Base-by-base conservation (phyloP, 92 coral and sea anemone species). In the Virgularia gustaviana region DNA sequence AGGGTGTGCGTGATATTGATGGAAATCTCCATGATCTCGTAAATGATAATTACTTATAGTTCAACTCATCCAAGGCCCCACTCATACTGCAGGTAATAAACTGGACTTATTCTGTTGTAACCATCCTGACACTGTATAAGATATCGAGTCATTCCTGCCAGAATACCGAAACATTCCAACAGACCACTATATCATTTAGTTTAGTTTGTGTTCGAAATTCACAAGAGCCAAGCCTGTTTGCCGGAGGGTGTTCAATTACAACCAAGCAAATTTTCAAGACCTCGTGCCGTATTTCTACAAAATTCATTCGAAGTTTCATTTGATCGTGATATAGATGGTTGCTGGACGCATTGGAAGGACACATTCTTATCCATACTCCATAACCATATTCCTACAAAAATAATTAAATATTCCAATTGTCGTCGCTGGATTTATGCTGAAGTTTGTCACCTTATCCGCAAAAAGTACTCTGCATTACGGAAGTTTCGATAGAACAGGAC, bases 331-430 rank as follows among this genome's bases (percentile, higher is more conserved):
- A 60, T 33, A 24, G 66, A 8, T 18, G 4, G 22, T 34, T 60
- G 20, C 66, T 60, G 66, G 66, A 34, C 27, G 9, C 6, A 60
- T 16, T 60, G 66, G 66, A 60, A 35, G 32, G 66, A 60, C 45
- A 34, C 37, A 22, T 60, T 60, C 45, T 35, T 60, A 47, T n/a
- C n/a, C 4, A 29, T 47, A 11, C 25, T 60, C 43, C 34, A 60
- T 35, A 60, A 60, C 1, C 37, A 34, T 19, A n/a, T 13, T 31
- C 66, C 66, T 60, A 35, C 37, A 34, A 60, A 60, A 60, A 33
- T 47, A 25, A 30, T 33, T 60, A 35, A 53, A 32, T 42, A 60
- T 33, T 34, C 37, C 19, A 60, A 60, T 60, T 60, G 43, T 28
- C 44, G 43, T 19, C 66, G 12, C 9, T 60, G 44, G 66, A 60